phyloP scores from a whole-genome alignment of 2,888 invertebrate genomes.

The Hylaea fasciaria region DNA sequence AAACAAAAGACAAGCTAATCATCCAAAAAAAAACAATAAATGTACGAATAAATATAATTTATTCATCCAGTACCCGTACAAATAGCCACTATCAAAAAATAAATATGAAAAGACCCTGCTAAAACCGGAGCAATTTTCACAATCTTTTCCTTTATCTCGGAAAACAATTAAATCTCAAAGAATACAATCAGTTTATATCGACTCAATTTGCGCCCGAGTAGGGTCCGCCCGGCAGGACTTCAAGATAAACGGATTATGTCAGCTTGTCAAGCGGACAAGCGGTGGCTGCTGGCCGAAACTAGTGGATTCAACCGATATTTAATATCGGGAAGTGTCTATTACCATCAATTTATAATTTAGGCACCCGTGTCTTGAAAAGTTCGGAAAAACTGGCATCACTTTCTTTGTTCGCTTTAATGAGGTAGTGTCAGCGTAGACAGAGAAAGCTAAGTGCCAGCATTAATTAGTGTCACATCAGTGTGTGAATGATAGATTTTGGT shows the following conservation, averaged over 20 bases:
- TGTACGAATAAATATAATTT: too few relatives aligned
- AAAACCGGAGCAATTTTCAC: conserved; percentile 26
- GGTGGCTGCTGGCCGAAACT: conserved; percentile 23
- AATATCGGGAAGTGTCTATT: background rate
- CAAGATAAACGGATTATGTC: conserved; percentile 64
- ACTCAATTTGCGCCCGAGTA: conserved; percentile 52
- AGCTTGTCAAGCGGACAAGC: conserved; percentile 48
- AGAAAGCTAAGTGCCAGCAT: too few relatives aligned
- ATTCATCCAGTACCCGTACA: too few relatives aligned
- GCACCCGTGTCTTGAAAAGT: too few relatives aligned
- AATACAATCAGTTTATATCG: conserved; percentile 52
- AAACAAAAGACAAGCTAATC: too few relatives aligned
- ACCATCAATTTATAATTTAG: too few relatives aligned
- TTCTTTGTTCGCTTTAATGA: too few relatives aligned
- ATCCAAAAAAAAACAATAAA: too few relatives aligned
- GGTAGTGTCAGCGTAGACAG: too few relatives aligned
- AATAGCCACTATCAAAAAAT: background rate
- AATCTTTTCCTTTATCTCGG: conserved; percentile 32
- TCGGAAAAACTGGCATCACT: too few relatives aligned
- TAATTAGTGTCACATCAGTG: too few relatives aligned
- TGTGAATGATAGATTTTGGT: too few relatives aligned
- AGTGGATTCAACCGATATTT: conserved; percentile 21
- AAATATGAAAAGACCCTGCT: conserved; percentile 4
- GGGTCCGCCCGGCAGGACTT: conserved; percentile 44
- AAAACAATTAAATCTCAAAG: conserved; percentile 40